Base-by-base conservation (phyloP, 1,140 invertebrate species). In the Drusus annulatus region DNA sequence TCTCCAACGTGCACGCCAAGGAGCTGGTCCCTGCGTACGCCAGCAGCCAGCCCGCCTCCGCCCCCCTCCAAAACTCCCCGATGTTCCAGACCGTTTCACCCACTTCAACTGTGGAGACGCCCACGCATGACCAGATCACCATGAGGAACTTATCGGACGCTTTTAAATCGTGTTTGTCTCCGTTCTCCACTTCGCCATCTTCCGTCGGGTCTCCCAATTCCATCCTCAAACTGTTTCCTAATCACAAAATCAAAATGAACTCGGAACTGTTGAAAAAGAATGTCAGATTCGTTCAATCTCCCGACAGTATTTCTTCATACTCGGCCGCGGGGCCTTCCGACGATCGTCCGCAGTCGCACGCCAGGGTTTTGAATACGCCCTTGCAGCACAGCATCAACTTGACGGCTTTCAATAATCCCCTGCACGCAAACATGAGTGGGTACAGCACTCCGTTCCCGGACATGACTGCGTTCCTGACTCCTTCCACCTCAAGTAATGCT, bases 81-180 rank as follows among this genome's bases (percentile, higher is more conserved):
- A 36, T 77, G 31, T 77, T 23, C 13, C 45, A 51, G 54, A 65
- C 17, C 25, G 60, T n/a, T 3, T 77, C 76, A 1, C 76, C 76
- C 17, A 77, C 76, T 15, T 77, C 76, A 8, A 77, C 76, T 17
- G 50, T 77, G 16, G 8, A 36, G 1, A 62, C 74, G 28, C 62
- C 76, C 3, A 36, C 25, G 0, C 36, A 50, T 2, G 28, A 56
- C 21, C 23, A 23, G 8, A 58, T 74, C 51, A 58, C 71, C 7
- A 21, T 50, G 16, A 71, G 23, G n/a, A 5, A 45, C 17, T 50
- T 45, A 19, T 51, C 68, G 7, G 45, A 51, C 0, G 68, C 68
- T 16, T 71, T 71, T 2, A 17, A 17, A 25, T 65, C 62, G 21
- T 65, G 62, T 6, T 10, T 65, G 16, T 17, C 65, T 0, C 65